These are phyloP conservation scores for Agriopis leucophaearia DNA, from an alignment of 2,888 invertebrate genomes.

Conservation along the genomic window DNA sequence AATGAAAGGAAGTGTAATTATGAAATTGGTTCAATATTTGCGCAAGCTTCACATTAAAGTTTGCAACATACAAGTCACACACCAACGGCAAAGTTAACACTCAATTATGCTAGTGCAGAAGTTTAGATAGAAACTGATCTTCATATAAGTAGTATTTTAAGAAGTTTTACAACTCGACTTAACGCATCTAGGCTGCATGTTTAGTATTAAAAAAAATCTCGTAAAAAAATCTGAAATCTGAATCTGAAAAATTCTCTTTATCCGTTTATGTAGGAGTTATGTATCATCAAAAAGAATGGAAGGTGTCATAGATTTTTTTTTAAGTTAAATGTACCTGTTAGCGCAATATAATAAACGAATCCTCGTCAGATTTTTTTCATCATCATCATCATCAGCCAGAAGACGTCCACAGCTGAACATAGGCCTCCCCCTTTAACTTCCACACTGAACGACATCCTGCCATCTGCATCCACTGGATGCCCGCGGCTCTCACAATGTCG, in stretches of 20 bases:
- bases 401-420: neutral
- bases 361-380: too few relatives aligned
- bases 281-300: too few relatives aligned
- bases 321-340: too few relatives aligned
- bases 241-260: too few relatives aligned
- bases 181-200: neutral
- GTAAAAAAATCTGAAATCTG: too few relatives aligned
- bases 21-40: slow-evolving; percentile 5
- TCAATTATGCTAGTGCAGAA: slow-evolving; percentile 9
- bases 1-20: neutral
- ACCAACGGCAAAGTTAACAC: slow-evolving; percentile 3
- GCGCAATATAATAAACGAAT: too few relatives aligned
- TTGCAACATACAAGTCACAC: slow-evolving; percentile 2
- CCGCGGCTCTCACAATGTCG: neutral
- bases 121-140: slow-evolving; percentile 13
- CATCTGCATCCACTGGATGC: too few relatives aligned
- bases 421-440: too few relatives aligned
- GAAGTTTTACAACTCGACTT: neutral
- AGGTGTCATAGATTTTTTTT: too few relatives aligned
- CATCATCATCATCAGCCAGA: neutral
- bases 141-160: slow-evolving; percentile 1
- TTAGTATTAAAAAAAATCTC: neutral
- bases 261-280: too few relatives aligned
- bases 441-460: too few relatives aligned
- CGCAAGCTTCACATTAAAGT: slow-evolving; percentile 4